Percentiles rank a stretch among this genome's conserved stretches.
Conservation (phyloP, 2,888 invertebrate genomes). For the Ethmia dodecea region DNA sequence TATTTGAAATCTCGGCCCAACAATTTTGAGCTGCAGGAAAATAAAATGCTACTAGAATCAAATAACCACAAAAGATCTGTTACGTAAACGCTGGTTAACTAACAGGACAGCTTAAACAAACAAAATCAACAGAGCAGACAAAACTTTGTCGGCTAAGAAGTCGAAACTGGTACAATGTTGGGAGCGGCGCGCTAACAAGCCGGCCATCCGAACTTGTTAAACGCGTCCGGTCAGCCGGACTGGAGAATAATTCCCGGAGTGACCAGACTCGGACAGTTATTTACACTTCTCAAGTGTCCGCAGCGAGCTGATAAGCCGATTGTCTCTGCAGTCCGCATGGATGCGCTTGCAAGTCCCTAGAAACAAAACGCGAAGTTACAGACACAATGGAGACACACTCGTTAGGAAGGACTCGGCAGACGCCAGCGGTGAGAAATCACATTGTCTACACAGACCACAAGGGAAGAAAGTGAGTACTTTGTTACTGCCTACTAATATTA, state of each 20-base stretch:
- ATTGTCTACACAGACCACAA: conserved; percentile 74
- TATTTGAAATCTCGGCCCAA: too few species aligned
- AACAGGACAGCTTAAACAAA: conserved; percentile 58
- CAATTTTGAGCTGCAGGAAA: too few species aligned
- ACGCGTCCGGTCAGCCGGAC: conserved; percentile 48
- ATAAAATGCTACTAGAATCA: too few species aligned
- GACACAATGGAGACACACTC: conserved; percentile 55
- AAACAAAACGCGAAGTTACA: conserved; percentile 3
- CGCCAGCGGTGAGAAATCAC: conserved; percentile 65
- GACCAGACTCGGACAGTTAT: background rate
- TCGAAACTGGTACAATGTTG: conserved; percentile 63
- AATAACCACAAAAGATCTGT: too few species aligned
- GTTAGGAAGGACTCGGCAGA: conserved; percentile 47
- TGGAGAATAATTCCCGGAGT: conserved; percentile 27
- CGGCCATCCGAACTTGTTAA: conserved; percentile 65
- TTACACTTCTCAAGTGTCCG: background rate
- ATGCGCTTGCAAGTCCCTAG: conserved; percentile 11
- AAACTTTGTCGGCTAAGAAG: conserved; percentile 60
- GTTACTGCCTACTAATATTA: conserved; percentile 5
- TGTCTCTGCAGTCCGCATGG: conserved; percentile 21
- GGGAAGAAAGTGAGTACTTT: conserved; percentile 67
- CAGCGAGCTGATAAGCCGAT: background rate
- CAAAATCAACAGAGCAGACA: conserved; percentile 60
- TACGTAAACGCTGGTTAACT: conserved; percentile 35
- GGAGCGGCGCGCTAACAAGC: conserved; percentile 59